Conservation (phyloP, 2,888 invertebrate genomes). For the Drosophila koepferae region DNA sequence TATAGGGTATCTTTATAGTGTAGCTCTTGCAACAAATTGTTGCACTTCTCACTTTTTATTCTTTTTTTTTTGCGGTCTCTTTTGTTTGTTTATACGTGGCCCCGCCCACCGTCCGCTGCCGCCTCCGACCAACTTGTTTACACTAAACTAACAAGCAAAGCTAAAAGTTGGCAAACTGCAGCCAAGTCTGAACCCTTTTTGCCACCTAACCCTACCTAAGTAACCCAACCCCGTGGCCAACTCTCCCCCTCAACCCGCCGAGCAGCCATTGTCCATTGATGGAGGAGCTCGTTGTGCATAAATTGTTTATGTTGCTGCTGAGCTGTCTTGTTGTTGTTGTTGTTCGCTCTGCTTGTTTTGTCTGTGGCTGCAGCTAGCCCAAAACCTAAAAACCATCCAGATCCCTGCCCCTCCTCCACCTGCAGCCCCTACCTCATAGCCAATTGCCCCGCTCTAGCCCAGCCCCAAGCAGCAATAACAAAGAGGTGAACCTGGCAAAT, state of each 20-base stretch:
- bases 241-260: too few relatives aligned
- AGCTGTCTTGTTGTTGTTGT: constrained; percentile 26
- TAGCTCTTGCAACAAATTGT: not conserved
- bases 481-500: constrained; percentile 58
- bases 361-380: constrained; percentile 51
- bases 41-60: constrained; percentile 1
- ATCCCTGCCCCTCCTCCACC: not conserved
- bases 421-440: not conserved
- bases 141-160: constrained; percentile 75
- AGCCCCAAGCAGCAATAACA: constrained; percentile 51
- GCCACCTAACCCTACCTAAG: constrained; percentile 3
- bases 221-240: not conserved
- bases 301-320: constrained; percentile 69
- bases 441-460: not conserved
- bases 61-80: constrained; percentile 23
- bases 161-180: constrained; percentile 74
- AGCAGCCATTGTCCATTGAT: constrained; percentile 44
- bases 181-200: constrained; percentile 45
- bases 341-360: constrained; percentile 39
- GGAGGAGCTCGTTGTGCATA: constrained; percentile 70
- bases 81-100: constrained; percentile 43
- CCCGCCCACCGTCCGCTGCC: constrained; percentile 1
- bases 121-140: constrained; percentile 55
- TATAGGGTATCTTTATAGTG: not conserved
- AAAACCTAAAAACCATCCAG: not conserved